Evolutionary conservation across 2,888 invertebrate species (phyloP).

Genomic region (Acleris emargana): DNA sequence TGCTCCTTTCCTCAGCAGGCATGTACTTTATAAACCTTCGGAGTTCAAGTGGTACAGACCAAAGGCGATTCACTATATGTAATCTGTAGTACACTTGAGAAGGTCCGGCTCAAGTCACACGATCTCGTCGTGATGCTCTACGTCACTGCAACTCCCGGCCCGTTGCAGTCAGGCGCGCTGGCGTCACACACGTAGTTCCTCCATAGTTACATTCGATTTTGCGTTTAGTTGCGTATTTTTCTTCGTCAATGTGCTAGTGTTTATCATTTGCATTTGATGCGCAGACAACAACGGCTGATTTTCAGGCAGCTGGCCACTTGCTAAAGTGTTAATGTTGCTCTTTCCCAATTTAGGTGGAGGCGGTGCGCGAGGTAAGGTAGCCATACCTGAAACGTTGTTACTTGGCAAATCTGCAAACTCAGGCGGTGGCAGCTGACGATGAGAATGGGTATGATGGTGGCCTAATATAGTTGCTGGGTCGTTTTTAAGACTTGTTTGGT

Average conservation of each 20-base stretch:
- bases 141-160: conserved; percentile 81
- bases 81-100: conserved; percentile 76
- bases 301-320: conserved; percentile 85
- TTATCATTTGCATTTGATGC: conserved; percentile 91
- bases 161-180: conserved; percentile 83
- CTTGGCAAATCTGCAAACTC: conserved; percentile 92
- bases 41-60: conserved; percentile 33
- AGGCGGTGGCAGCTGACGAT: conserved; percentile 91
- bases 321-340: conserved; percentile 82
- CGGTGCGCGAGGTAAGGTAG: conserved; percentile 88
- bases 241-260: conserved; percentile 90
- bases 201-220: conserved; percentile 86
- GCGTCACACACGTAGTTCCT: conserved; percentile 93
- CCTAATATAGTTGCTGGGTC: conserved; percentile 89
- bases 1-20: background rate
- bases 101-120: conserved; percentile 83
- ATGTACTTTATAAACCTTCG: conserved; percentile 34
- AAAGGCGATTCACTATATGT: conserved; percentile 55
- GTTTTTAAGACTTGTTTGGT: conserved; percentile 84
- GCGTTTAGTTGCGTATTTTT: conserved; percentile 87
- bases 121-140: conserved; percentile 78
- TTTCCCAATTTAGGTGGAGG: conserved; percentile 89
- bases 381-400: conserved; percentile 83
- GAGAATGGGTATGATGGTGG: conserved; percentile 90
- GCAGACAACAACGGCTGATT: conserved; percentile 88